phyloP scores from a whole-genome alignment of 2,113 vertebrate species.

The Chamaetylas fuelleborni region DNA sequence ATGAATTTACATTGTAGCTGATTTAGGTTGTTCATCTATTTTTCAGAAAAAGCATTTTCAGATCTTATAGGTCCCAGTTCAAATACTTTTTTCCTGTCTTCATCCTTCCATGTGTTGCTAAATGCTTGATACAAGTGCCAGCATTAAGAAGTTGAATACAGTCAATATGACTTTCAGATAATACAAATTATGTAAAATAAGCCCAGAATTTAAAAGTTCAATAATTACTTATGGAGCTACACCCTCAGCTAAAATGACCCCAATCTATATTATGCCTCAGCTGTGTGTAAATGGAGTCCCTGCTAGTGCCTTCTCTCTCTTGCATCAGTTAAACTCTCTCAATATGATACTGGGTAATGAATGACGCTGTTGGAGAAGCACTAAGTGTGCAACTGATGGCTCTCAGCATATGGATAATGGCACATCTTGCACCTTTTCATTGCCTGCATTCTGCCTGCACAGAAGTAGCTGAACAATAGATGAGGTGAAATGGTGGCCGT shows the following conservation, averaged over 20 bases:
- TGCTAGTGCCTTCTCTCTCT: neutral
- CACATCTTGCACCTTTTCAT: slow-evolving; percentile 22
- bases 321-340: neutral
- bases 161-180: neutral
- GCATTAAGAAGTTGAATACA: neutral
- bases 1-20: neutral
- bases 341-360: neutral
- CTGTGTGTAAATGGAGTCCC: neutral
- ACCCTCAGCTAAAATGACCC: neutral
- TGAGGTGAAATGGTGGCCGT: neutral
- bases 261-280: neutral
- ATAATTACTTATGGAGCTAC: neutral
- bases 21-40: neutral
- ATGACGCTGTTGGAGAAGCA: neutral
- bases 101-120: neutral
- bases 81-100: neutral
- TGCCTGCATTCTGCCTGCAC: neutral
- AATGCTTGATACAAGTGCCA: neutral
- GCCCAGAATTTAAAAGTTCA: neutral
- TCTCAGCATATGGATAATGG: slow-evolving; percentile 41
- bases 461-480: neutral
- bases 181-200: neutral
- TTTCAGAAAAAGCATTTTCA: neutral
- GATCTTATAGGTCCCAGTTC: neutral
- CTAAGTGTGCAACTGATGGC: neutral